Evolutionary conservation across 1,140 invertebrate species (phyloP), one percentile per base, ranked within the genome.

Genomic region (Pseudomyrmex cubaensis): DNA sequence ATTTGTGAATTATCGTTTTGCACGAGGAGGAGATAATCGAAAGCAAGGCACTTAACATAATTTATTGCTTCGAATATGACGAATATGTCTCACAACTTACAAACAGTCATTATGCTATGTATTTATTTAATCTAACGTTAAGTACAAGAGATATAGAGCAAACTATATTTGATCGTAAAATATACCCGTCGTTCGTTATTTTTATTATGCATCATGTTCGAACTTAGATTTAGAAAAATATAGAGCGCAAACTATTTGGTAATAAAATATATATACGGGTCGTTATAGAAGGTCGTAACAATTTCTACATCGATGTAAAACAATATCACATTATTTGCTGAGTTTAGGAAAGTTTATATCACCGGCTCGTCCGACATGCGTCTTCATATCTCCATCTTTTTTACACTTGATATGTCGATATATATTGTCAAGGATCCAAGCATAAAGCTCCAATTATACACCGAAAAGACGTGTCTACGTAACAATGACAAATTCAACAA

Each of bases 401-500:
- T 78, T 70, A 78, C 54, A 70, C 44, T 20, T 72, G 52, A 72
- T 80, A 72, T 72, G 76, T 72, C 54, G 54, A 57, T 80, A 35
- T 7, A 35, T 35, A 72, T 72, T 80, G 76, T 80, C 76, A 80
- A 72, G 22, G 76, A 80, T 80, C 22, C 67, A 80, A 80, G 76
- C 66, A 70, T 22, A 72, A 78, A 80, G 76, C 35, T 17, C 59
- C 56, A 35, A 80, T 80, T 59, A 35, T 35, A 35, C 35, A 70
- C 15, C 54, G 15, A 44, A 78, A 59, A 78, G 67, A 78, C 54
- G 20, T 50, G n/a, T 50, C 66, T 70, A 80, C n/a, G 25, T 78
- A 78, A 78, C 64, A 64, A 70, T 59, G 61, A 22, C 59, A 80
- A 10, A 80, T 62, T 80, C 76, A 80, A 80, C 76, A 70, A 80